phyloP scores from a whole-genome alignment of 2,888 invertebrate genomes.

The Brenthis hecate region DNA sequence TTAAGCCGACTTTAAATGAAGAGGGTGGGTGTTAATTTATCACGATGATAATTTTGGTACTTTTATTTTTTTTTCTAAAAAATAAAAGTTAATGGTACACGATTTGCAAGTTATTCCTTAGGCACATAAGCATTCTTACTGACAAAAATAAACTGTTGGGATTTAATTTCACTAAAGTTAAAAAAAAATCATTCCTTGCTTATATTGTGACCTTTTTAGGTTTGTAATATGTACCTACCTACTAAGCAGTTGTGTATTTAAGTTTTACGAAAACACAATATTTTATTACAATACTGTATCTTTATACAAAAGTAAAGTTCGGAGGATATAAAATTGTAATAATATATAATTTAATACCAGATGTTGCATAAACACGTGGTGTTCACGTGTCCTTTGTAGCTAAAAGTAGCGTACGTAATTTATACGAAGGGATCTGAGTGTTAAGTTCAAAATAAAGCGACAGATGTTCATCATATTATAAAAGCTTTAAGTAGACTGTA shows the following conservation, averaged over 20 bases:
- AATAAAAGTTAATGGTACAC: too few species aligned
- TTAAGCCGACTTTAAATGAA: background rate
- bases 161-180: too few species aligned
- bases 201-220: too few species aligned
- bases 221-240: too few species aligned
- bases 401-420: conserved; percentile 10
- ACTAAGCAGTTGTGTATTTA: too few species aligned
- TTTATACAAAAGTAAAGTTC: background rate
- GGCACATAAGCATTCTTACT: too few species aligned
- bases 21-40: background rate
- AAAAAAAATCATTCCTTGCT: too few species aligned
- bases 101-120: too few species aligned
- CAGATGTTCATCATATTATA: conserved; percentile 9
- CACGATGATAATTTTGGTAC: background rate
- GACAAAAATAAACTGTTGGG: too few species aligned
- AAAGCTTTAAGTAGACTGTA: background rate
- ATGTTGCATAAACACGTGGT: conserved; percentile 14
- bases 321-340: background rate
- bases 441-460: conserved; percentile 3
- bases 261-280: too few species aligned
- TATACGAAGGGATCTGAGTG: conserved; percentile 15
- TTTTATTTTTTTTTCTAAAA: background rate
- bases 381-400: conserved; percentile 14
- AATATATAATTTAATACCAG: background rate
- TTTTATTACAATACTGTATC: too few species aligned